Conservation (phyloP, 1,140 invertebrate species). For the Argopecten irradians region DNA sequence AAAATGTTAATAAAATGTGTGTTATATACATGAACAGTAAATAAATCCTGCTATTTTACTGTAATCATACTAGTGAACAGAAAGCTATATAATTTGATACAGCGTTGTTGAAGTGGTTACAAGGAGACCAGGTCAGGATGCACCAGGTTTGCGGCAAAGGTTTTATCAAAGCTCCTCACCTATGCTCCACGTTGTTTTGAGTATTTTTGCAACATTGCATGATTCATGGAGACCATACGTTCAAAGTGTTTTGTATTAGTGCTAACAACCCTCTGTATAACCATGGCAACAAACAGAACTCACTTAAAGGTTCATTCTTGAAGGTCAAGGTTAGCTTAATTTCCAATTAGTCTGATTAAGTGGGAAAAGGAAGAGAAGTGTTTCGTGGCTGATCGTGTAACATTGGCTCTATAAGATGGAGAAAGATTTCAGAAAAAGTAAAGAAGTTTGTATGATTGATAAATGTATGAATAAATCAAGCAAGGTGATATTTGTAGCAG, state of each 20-base stretch:
- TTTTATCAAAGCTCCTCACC: not conserved
- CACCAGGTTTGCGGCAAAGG: not conserved
- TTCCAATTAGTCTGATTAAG: constrained; percentile 10
- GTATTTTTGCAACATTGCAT: constrained; percentile 17
- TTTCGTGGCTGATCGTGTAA: not conserved
- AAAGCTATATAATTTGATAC: not conserved
- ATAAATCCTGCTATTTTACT: not conserved
- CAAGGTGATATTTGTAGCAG: not conserved
- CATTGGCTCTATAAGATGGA: not conserved
- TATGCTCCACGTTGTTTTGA: not conserved
- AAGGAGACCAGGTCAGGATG: not conserved
- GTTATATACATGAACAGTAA: not conserved
- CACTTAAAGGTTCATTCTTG: not conserved
- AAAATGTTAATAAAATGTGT: not conserved
- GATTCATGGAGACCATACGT: constrained; percentile 2
- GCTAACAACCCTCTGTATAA: not conserved
- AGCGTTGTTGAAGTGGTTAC: too few species aligned
- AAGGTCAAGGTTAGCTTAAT: constrained; percentile 11
- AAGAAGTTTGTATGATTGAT: too few species aligned
- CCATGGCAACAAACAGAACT: not conserved
- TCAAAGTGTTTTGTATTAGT: not conserved
- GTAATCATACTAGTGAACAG: too few species aligned
- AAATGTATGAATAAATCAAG: not conserved
- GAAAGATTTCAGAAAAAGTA: not conserved
- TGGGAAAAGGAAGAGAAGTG: not conserved